These are phyloP conservation scores for Cettia cetti DNA, from an alignment of 2,113 vertebrate genomes.

Conservation along the genomic window DNA sequence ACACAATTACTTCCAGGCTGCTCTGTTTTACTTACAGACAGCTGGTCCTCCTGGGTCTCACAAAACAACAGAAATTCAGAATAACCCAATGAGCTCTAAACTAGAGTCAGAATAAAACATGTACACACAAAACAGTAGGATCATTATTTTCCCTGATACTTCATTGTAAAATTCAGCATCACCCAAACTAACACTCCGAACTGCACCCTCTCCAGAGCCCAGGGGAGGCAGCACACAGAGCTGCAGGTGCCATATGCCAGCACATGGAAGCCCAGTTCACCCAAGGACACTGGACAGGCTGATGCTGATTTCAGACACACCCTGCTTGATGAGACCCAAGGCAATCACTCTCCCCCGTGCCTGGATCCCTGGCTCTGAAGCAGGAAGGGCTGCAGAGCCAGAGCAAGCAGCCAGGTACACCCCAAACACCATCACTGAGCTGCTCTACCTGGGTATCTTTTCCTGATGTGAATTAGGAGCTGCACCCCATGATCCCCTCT, in stretches of 20 bases:
- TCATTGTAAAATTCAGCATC: not conserved
- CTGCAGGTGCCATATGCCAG: not conserved
- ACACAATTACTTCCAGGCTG: not conserved
- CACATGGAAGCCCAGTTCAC: not conserved
- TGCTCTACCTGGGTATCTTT: not conserved
- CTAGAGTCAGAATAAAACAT: not conserved
- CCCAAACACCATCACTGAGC: not conserved
- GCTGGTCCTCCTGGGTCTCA: not conserved
- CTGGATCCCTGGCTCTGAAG: not conserved
- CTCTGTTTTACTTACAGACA: not conserved
- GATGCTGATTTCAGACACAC: not conserved
- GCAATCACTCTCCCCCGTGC: not conserved
- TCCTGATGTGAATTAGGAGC: not conserved
- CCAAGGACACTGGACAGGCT: not conserved
- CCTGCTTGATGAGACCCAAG: not conserved
- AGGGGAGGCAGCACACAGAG: accelerated
- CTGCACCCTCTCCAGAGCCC: not conserved
- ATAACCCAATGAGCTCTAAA: not conserved
- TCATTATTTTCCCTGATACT: not conserved
- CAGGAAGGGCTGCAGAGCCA: not conserved
- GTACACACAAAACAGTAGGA: not conserved
- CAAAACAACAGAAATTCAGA: not conserved
- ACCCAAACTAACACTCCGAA: not conserved
- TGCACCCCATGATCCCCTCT: not conserved
- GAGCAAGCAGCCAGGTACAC: not conserved